Evolutionary conservation across 2,888 invertebrate genomes (phyloP).

Genomic region (Drosophila flavopinicola): DNA sequence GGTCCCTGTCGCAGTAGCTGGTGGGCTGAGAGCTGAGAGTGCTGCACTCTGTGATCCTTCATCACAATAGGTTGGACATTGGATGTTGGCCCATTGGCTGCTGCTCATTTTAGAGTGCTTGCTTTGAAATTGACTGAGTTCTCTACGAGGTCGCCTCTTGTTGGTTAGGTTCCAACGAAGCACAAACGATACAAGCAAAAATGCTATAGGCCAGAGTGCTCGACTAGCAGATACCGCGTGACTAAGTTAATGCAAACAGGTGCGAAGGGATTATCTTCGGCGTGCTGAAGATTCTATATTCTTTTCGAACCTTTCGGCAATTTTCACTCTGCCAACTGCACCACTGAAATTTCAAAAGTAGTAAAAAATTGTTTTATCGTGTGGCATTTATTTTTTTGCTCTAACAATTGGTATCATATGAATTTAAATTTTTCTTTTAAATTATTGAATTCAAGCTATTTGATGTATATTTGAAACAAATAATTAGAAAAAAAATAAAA

Average conservation of each 20-base stretch:
- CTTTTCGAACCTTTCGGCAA: too few relatives aligned
- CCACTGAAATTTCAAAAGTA: too few relatives aligned
- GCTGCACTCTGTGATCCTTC: constrained; percentile 47
- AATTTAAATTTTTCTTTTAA: too few relatives aligned
- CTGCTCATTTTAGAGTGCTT: constrained; percentile 39
- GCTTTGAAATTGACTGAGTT: constrained; percentile 52
- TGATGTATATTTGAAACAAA: too few relatives aligned
- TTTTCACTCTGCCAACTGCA: too few relatives aligned
- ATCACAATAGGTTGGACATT: constrained; percentile 64
- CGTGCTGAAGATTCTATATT: too few relatives aligned
- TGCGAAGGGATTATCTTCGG: too few relatives aligned
- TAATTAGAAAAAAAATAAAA: too few relatives aligned
- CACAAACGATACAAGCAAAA: constrained; percentile 2
- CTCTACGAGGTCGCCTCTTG: constrained; percentile 46
- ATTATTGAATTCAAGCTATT: too few relatives aligned
- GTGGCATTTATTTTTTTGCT: too few relatives aligned
- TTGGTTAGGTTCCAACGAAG: constrained; percentile 11
- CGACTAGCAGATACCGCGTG: constrained; percentile 3
- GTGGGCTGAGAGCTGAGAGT: constrained; percentile 1
- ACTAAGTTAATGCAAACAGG: neutral
- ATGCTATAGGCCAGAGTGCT: neutral
- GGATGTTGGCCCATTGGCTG: constrained; percentile 37
- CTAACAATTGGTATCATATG: too few relatives aligned
- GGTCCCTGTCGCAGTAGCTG: constrained; percentile 3
- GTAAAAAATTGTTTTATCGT: too few relatives aligned